These are phyloP conservation scores for Eupithecia tripunctaria DNA, from an alignment of 2,888 invertebrate genomes.

Conservation along the genomic window DNA sequence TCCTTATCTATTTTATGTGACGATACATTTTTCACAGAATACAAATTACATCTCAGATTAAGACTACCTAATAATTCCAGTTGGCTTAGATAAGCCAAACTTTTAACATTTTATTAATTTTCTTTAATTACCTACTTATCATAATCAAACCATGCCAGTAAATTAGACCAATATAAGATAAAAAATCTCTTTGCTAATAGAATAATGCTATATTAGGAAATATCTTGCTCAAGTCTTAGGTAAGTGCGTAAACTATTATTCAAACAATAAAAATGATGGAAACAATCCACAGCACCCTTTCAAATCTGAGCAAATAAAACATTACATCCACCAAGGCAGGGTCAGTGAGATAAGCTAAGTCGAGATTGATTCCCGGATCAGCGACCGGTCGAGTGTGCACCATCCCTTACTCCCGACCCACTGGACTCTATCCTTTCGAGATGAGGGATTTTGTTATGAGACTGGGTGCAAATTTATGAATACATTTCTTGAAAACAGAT, in stretches of 20 bases:
- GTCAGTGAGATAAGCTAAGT: slow-evolving; percentile 81
- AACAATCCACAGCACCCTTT: slow-evolving; percentile 31
- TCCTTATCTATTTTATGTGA: slow-evolving; percentile 20
- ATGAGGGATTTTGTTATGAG: slow-evolving; percentile 55
- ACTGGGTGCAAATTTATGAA: slow-evolving; percentile 36
- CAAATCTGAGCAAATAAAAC: slow-evolving; percentile 68
- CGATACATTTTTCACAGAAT: neutral
- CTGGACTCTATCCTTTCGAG: slow-evolving; percentile 64
- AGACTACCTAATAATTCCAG: neutral
- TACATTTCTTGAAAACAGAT: slow-evolving; percentile 4
- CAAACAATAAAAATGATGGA: slow-evolving; percentile 25
- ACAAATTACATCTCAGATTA: neutral
- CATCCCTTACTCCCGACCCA: slow-evolving; percentile 78
- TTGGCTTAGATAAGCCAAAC: neutral
- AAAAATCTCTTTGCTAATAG: neutral
- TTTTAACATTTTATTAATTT: neutral
- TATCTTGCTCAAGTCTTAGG: neutral
- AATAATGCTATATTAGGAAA: neutral
- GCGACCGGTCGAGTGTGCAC: slow-evolving; percentile 72
- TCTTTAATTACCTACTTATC: neutral
- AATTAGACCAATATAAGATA: neutral
- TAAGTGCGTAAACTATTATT: neutral
- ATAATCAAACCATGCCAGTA: too few species aligned
- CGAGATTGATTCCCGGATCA: slow-evolving; percentile 83
- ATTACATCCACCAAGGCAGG: slow-evolving; percentile 65